Conservation (phyloP, 2,797 vertebrate genomes). For the Liasis olivaceus region DNA sequence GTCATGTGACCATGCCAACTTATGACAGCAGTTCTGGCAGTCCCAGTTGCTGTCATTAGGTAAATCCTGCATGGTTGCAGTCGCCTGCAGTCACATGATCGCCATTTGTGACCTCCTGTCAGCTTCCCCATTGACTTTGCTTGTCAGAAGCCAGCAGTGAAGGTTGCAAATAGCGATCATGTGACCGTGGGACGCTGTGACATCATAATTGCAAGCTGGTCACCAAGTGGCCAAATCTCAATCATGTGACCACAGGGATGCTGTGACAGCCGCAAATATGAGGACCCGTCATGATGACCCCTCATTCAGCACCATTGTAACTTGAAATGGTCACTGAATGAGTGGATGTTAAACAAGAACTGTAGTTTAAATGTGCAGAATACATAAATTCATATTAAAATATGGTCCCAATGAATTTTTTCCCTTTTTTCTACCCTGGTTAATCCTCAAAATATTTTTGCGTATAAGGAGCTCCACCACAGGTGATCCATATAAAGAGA, state of each 20-base stretch:
- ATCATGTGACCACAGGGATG: background rate
- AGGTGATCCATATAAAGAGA: background rate
- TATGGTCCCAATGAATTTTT: background rate
- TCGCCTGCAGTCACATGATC: background rate
- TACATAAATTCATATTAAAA: background rate
- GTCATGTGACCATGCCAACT: background rate
- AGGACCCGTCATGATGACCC: background rate
- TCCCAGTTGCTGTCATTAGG: background rate
- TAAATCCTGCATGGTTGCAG: background rate
- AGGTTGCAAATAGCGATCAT: background rate
- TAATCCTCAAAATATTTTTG: background rate
- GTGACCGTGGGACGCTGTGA: background rate
- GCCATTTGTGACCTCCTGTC: background rate
- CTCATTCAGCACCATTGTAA: background rate
- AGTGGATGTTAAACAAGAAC: background rate
- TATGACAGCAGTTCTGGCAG: background rate
- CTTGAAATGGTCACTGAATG: background rate
- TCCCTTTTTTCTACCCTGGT: background rate
- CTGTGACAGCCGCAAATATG: background rate
- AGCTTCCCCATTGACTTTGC: background rate
- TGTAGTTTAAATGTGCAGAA: background rate
- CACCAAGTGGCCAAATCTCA: background rate
- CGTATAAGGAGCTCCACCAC: background rate
- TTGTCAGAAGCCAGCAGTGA: background rate
- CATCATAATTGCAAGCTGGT: background rate